A percentile compares a stretch with the other conserved stretches of the same genome.
Evolutionary conservation across 1,140 invertebrate species (phyloP).

Genomic region (Asbolus verrucosus): DNA sequence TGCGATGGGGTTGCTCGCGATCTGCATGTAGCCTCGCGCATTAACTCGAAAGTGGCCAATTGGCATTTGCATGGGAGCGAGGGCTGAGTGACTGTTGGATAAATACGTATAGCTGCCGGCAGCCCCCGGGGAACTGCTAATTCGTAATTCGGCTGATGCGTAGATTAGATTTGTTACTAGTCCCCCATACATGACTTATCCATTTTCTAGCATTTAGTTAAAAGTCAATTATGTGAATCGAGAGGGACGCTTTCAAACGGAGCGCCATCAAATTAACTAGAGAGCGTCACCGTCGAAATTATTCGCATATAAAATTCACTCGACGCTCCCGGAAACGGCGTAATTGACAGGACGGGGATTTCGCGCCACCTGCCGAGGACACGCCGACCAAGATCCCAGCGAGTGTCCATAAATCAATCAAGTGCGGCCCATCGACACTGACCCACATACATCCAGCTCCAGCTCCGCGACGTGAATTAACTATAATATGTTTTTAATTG

Average conservation of each 20-base stretch:
- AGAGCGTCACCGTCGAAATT: conserved; percentile 28
- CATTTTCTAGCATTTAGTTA: conserved; percentile 64
- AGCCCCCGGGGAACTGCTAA: conserved; percentile 58
- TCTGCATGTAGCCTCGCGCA: conserved; percentile 54
- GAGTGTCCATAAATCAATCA: conserved; percentile 41
- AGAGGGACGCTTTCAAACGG: conserved; percentile 45
- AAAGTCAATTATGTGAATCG: conserved; percentile 62
- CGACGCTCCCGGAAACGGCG: not conserved
- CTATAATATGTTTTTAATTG: conserved; percentile 58
- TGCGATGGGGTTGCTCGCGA: conserved; percentile 55
- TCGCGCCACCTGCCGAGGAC: conserved; percentile 14
- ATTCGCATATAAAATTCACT: conserved; percentile 37
- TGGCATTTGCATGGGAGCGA: conserved; percentile 59
- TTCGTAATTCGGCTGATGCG: conserved; percentile 62
- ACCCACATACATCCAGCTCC: conserved; percentile 30
- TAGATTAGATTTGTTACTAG: conserved; percentile 61
- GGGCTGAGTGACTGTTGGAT: conserved; percentile 15
- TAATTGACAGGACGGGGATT: conserved; percentile 22
- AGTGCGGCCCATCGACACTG: conserved; percentile 31
- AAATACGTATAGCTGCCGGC: conserved; percentile 36
- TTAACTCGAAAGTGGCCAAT: conserved; percentile 60
- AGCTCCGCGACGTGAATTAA: conserved; percentile 48
- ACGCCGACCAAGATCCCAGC: conserved; percentile 17
- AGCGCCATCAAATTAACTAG: conserved; percentile 35
- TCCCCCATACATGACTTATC: conserved; percentile 61